Percentiles rank a stretch among this genome's conserved stretches.
Conservation (phyloP, 2,888 invertebrate species). For the Teleiodes luculella region DNA sequence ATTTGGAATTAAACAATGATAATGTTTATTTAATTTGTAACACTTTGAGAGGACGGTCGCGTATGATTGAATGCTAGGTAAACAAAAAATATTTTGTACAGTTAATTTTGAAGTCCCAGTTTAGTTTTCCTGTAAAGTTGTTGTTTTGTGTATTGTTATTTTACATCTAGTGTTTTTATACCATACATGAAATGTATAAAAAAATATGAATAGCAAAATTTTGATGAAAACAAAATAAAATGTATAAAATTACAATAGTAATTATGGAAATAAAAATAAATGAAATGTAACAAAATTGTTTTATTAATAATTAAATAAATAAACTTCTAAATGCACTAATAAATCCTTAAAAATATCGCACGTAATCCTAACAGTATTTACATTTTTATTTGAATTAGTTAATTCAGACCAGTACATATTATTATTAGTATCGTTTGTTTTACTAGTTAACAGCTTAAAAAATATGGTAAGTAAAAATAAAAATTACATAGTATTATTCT, state of each 20-base stretch:
- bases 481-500: too few relatives aligned
- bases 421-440: too few relatives aligned
- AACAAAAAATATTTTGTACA: too few relatives aligned
- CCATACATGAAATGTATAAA: not conserved
- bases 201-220: not conserved
- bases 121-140: not conserved
- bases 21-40: not conserved
- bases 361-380: not conserved
- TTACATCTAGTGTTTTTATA: slow-evolving; percentile 4
- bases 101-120: too few relatives aligned
- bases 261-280: slow-evolving; percentile 6
- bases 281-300: slow-evolving; percentile 1
- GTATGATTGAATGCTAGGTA: not conserved
- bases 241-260: slow-evolving; percentile 12
- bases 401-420: too few relatives aligned
- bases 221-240: not conserved
- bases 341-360: not conserved
- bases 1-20: too few relatives aligned
- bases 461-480: too few relatives aligned
- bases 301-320: slow-evolving; percentile 15
- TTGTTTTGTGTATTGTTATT: not conserved
- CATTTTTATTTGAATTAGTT: not conserved
- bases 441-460: too few relatives aligned
- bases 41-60: not conserved
- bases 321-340: slow-evolving; percentile 18